Evolutionary conservation across 2,113 vertebrate species (phyloP).

Genomic region (Trachemys scripta): DNA sequence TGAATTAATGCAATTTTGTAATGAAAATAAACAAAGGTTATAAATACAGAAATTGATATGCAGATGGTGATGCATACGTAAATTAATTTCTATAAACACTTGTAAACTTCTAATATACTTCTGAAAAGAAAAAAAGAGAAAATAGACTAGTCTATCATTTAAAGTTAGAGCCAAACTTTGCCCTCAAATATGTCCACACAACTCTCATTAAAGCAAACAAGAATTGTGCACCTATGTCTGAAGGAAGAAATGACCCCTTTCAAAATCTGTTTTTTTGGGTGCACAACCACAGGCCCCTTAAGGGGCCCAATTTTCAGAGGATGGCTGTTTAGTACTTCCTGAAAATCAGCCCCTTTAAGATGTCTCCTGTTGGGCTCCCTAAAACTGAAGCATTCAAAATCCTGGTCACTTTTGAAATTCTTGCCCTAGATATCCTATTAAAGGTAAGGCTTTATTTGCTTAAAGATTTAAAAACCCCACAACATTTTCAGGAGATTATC

Average conservation of each 20-base stretch:
- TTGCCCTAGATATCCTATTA: conserved; percentile 15
- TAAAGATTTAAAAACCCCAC: conserved; percentile 43
- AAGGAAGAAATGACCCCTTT: conserved; percentile 1
- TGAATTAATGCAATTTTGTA: not conserved
- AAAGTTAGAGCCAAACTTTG: not conserved
- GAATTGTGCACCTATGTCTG: not conserved
- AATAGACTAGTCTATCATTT: not conserved
- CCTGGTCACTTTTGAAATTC: not conserved
- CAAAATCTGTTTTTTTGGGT: not conserved
- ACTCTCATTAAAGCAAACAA: not conserved
- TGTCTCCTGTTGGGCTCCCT: not conserved
- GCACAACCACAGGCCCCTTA: not conserved
- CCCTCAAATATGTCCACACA: not conserved
- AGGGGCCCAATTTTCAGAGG: not conserved
- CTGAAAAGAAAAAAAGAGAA: not conserved
- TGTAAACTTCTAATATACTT: not conserved
- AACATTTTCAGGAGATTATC: conserved; percentile 24
- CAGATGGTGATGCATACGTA: accelerated
- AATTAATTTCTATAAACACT: not conserved
- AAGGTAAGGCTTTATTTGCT: not conserved
- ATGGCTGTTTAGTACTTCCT: not conserved
- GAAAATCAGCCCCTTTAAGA: not conserved
- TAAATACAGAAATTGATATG: not conserved
- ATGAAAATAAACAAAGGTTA: not conserved
- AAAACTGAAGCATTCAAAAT: not conserved